phyloP scores from a whole-genome alignment of 1,140 invertebrate species.

The Formica exsecta region DNA sequence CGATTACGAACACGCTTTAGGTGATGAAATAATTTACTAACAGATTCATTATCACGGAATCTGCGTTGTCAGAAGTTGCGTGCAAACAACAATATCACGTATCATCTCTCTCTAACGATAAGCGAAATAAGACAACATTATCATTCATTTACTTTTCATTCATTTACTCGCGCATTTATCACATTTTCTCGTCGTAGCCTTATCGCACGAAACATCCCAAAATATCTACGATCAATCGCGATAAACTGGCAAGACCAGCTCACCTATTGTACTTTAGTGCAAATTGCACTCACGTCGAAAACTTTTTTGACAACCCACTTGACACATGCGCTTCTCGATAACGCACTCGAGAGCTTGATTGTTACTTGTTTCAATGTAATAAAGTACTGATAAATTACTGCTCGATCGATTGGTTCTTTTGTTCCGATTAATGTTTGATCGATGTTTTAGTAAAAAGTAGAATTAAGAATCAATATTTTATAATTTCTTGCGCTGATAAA shows the following conservation, averaged over 20 bases:
- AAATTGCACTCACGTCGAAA: conserved; percentile 5
- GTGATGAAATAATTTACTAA: conserved; percentile 5
- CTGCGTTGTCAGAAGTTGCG: not conserved
- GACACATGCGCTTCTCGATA: not conserved
- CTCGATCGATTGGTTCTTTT: not conserved
- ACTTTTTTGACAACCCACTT: not conserved
- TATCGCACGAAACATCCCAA: conserved; percentile 4
- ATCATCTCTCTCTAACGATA: not conserved
- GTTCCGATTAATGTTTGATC: not conserved
- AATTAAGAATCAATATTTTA: too few species aligned
- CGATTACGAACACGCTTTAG: not conserved
- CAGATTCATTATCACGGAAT: not conserved
- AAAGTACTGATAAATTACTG: conserved; percentile 9
- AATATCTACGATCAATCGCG: conserved; percentile 36
- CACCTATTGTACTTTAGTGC: not conserved
- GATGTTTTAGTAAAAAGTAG: not conserved
- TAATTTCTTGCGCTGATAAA: not conserved
- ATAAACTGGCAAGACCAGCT: not conserved
- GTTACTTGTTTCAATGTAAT: conserved; percentile 10
- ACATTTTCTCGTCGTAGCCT: not conserved
- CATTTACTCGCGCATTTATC: not conserved
- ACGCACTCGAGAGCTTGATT: not conserved
- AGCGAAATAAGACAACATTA: not conserved
- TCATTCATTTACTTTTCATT: not conserved
- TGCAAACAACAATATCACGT: not conserved